Conservation (phyloP, 2,797 vertebrate genomes). For the Microctenopoma steveboyesi region DNA sequence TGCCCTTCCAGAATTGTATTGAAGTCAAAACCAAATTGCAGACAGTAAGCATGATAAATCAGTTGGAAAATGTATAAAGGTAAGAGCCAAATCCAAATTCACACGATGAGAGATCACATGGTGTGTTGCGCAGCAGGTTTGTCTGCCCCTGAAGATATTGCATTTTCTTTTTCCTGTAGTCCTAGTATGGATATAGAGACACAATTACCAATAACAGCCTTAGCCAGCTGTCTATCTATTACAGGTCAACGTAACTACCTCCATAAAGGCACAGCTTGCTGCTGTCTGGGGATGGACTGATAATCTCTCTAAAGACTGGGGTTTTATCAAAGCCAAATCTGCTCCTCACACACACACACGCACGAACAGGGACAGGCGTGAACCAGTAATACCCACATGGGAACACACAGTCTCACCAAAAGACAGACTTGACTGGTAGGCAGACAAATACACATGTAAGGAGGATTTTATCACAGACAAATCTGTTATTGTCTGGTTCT, state of each 20-base stretch:
- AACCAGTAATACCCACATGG: constrained; percentile 45
- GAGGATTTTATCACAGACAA: constrained; percentile 77
- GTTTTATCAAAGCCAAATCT: constrained; percentile 81
- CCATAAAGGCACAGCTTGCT: constrained; percentile 80
- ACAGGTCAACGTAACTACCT: constrained; percentile 78
- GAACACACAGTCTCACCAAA: constrained; percentile 34
- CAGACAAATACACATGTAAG: constrained; percentile 58
- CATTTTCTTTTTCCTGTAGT: constrained; percentile 36
- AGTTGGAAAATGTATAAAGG: constrained; percentile 51
- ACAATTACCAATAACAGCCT: constrained; percentile 66
- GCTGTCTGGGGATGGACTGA: constrained; percentile 76
- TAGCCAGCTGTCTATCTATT: constrained; percentile 70
- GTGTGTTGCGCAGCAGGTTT: constrained; percentile 36
- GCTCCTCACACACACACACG: constrained; percentile 43
- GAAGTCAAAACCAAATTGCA: constrained; percentile 29
- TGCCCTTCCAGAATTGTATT: constrained; percentile 26
- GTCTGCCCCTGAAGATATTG: constrained; percentile 50
- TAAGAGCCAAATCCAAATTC: constrained; percentile 57
- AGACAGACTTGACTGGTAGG: constrained; percentile 37
- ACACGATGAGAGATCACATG: constrained; percentile 48
- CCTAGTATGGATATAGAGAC: constrained; percentile 50
- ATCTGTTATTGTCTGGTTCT: constrained; percentile 78
- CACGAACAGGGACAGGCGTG: constrained; percentile 29
- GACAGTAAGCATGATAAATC: constrained; percentile 55
- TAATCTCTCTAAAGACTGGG: constrained; percentile 77